These are phyloP conservation scores for Lasioglossum morio DNA, from an alignment of 2,888 invertebrate genomes.

Conservation along the genomic window DNA sequence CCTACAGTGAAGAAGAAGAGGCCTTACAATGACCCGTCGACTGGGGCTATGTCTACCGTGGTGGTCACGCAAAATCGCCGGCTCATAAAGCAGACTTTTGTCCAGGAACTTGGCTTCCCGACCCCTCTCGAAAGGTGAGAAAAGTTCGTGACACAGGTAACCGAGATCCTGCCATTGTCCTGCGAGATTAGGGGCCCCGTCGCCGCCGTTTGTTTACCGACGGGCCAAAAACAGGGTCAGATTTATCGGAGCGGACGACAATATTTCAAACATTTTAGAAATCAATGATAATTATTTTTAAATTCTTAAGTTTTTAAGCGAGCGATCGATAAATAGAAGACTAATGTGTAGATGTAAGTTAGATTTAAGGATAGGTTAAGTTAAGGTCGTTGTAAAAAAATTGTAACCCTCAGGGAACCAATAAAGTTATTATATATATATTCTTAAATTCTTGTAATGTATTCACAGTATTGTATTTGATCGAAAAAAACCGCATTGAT, in stretches of 20 bases:
- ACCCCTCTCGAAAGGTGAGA: slow-evolving; percentile 52
- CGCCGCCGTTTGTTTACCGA: slow-evolving; percentile 26
- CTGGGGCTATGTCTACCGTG: slow-evolving; percentile 27
- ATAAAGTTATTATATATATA: no score
- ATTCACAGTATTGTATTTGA: not conserved
- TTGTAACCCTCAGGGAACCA: no score
- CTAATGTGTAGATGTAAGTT: no score
- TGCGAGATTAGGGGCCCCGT: slow-evolving; percentile 45
- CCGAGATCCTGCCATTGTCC: slow-evolving; percentile 55
- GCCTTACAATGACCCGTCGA: slow-evolving; percentile 41
- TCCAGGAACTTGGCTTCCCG: not conserved
- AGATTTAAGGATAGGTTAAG: no score
- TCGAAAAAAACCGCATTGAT: not conserved
- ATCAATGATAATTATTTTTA: no score
- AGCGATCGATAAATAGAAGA: no score
- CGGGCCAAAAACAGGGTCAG: slow-evolving; percentile 13
- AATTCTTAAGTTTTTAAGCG: no score
- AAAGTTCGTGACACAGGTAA: slow-evolving; percentile 49
- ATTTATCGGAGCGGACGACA: slow-evolving; percentile 15
- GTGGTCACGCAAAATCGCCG: slow-evolving; percentile 64
- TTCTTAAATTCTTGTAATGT: not conserved
- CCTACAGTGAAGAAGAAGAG: slow-evolving; percentile 19
- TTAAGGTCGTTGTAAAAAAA: no score
- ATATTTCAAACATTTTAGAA: not conserved
- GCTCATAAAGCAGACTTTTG: slow-evolving; percentile 57